Base-by-base conservation (phyloP, 2,888 invertebrate species). In the Acanthopleura granulata region DNA sequence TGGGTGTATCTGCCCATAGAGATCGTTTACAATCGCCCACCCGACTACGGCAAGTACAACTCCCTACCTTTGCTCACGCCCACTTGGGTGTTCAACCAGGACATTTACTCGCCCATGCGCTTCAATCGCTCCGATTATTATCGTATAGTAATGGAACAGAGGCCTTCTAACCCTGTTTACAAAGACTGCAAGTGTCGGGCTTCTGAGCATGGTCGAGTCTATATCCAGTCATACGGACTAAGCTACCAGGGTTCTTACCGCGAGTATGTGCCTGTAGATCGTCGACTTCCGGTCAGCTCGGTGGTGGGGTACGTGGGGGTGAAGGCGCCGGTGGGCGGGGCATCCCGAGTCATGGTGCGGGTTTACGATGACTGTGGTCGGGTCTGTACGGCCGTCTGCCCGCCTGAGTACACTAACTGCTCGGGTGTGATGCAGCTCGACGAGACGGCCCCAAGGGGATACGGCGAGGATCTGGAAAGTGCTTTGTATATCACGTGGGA, bases 1-100 rank as follows among this genome's bases (percentile, higher is more conserved):
- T 87, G 87, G 87, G 86, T 81, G 0, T 86, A 84, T 72, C 76
- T 87, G 0, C 87, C 87, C 0, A 84, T 86, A 0, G 83, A 85
- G 74, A 80, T 87, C 16, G 80, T 86, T 22, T 83, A 81, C 25
- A 84, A 82, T 49, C 75, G 87, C 70, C 85, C 87, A 0, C 85
- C 84, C 0, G 84, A 84, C 14, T 84, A 78, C 72, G 72, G 57
- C 11, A 77, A 72, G 11, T 86, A 85, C 69, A 62, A 74, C 3
- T 83, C 86, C 0, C 86, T 79, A 72, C 85, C 86, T 0, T 80
- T 87, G 11, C 77, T 76, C 12, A 82, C 84, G 51, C 85, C 84
- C 0, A 78, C 78, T 22, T 75, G 82, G 11, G 78, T 79, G n/a
- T 77, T 76, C 4, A 74, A 74, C 30, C 57, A 74, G 11, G 87